Percentiles rank a stretch among this genome's conserved stretches.
Evolutionary conservation across 1,140 invertebrate genomes (phyloP).

Genomic region (Bradysia coprophila): DNA sequence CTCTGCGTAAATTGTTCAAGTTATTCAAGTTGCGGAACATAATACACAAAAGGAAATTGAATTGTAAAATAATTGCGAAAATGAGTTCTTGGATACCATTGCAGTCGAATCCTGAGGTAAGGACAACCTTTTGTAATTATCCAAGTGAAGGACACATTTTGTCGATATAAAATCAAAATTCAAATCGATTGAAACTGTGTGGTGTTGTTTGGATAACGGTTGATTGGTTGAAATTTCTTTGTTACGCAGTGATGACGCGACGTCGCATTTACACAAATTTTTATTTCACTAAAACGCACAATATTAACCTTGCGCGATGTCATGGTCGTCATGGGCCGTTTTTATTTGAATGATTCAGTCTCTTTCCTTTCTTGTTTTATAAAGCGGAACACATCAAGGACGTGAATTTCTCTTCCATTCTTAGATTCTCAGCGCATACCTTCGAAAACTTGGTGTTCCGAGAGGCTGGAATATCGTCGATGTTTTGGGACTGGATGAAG

Average conservation of each 20-base stretch:
- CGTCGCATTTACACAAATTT: conserved; percentile 3
- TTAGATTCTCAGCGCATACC: conserved; percentile 72
- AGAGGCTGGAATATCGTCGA: conserved; percentile 64
- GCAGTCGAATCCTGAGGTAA: conserved; percentile 84
- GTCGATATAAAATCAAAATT: neutral
- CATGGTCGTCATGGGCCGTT: conserved; percentile 2
- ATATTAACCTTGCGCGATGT: no score
- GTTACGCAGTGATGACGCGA: conserved; percentile 2
- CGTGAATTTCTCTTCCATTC: conserved; percentile 21
- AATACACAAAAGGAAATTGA: no score
- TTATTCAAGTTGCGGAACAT: no score
- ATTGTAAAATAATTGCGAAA: no score
- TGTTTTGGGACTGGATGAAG: conserved; percentile 78
- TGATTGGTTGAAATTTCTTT: conserved; percentile 7
- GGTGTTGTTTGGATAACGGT: no score
- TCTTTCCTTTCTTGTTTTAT: no score
- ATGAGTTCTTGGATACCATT: conserved; percentile 49
- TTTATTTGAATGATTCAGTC: no score
- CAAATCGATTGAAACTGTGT: no score
- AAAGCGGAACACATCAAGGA: no score
- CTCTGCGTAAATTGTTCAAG: no score
- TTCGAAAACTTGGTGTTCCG: conserved; percentile 67
- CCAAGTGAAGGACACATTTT: neutral
- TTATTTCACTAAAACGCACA: conserved; percentile 2
- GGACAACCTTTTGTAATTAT: conserved; percentile 5